These are phyloP conservation scores for Adelognathus sp. DNA, from an alignment of 2,888 invertebrate species.

Conservation along the genomic window DNA sequence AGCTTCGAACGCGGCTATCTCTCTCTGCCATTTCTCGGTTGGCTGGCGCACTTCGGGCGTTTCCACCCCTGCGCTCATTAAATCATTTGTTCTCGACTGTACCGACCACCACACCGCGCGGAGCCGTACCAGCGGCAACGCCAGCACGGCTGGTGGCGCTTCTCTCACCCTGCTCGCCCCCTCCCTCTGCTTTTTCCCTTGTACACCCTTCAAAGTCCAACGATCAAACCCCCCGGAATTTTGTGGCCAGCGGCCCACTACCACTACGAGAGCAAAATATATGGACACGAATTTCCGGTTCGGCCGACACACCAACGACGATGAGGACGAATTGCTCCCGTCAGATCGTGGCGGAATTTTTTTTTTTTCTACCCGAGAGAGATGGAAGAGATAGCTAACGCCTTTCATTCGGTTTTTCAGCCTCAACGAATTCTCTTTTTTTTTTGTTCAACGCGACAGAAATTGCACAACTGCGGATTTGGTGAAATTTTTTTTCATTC, in stretches of 20 bases:
- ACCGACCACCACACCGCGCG: conserved; percentile 57
- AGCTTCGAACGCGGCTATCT: conserved; percentile 28
- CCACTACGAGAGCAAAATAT: conserved; percentile 37
- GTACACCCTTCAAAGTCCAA: background rate
- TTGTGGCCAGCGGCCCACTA: conserved; percentile 21
- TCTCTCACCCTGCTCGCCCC: conserved; percentile 30
- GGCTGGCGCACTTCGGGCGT: conserved; percentile 72
- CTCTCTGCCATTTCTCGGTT: conserved; percentile 67
- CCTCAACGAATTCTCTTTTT: conserved; percentile 32
- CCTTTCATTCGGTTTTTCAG: conserved; percentile 37
- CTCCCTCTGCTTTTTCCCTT: background rate
- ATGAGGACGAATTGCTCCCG: conserved; percentile 37
- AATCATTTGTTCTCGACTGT: conserved; percentile 74
- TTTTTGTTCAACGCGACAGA: background rate
- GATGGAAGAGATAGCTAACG: conserved; percentile 5
- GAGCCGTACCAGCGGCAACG: conserved; percentile 53
- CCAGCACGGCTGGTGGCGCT: conserved; percentile 45
- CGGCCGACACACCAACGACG: conserved; percentile 1
- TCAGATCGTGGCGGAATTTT: conserved; percentile 30
- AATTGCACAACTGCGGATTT: background rate
- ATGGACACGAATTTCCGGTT: conserved; percentile 45
- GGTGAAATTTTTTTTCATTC: too few species aligned
- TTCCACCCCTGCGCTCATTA: conserved; percentile 74
- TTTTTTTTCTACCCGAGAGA: conserved; percentile 10
- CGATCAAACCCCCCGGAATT: conserved; percentile 40